phyloP scores from a whole-genome alignment of 2,888 invertebrate species.

The Caradrina kadenii region DNA sequence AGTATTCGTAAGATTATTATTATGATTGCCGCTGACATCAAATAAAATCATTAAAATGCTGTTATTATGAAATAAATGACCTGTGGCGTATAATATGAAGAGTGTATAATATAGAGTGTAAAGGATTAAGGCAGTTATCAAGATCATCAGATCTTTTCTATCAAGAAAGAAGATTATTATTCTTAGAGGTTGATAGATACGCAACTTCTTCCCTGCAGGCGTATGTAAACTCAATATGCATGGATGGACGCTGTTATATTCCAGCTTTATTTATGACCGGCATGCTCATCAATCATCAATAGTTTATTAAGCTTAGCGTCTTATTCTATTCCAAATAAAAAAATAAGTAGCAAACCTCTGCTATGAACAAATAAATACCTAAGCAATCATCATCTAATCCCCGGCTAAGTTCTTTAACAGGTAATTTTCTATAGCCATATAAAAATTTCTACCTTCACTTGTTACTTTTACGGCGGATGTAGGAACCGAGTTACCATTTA shows the following conservation, averaged over 20 bases:
- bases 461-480: constrained; percentile 27
- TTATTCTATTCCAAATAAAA: constrained; percentile 7
- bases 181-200: constrained; percentile 15
- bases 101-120: constrained; percentile 14
- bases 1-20: constrained; percentile 37
- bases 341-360: constrained; percentile 14
- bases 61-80: constrained; percentile 41
- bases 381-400: constrained; percentile 21
- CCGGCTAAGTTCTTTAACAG: constrained; percentile 22
- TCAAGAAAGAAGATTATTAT: constrained; percentile 25
- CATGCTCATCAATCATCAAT: constrained; percentile 18
- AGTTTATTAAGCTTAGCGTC: constrained; percentile 10
- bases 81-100: not conserved
- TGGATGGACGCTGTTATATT: not conserved
- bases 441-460: constrained; percentile 32
- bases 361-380: constrained; percentile 14
- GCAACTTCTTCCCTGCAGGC: constrained; percentile 8
- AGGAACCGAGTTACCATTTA: constrained; percentile 33
- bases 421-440: constrained; percentile 20
- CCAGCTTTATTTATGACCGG: constrained; percentile 5
- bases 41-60: constrained; percentile 54
- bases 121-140: constrained; percentile 20
- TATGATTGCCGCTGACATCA: constrained; percentile 41
- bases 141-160: no score
- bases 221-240: constrained; percentile 11